phyloP scores from a whole-genome alignment of 2,888 invertebrate genomes.

The Hypomecis punctinalis region DNA sequence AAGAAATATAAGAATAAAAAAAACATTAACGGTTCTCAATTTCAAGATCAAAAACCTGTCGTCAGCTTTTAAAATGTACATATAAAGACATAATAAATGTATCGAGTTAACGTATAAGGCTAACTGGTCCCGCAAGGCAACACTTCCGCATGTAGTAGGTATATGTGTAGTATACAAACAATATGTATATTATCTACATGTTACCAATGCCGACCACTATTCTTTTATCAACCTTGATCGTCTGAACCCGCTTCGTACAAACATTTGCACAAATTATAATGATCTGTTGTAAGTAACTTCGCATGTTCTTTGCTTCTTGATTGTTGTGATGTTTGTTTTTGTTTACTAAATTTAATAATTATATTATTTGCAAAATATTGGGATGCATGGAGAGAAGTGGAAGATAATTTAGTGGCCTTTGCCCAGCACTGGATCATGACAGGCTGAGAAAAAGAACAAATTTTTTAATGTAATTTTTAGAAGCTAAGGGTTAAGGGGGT shows the following conservation, averaged over 20 bases:
- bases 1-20: conserved; percentile 17
- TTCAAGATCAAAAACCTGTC: conserved; percentile 49
- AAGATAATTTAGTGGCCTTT: too few relatives aligned
- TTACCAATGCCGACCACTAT: conserved; percentile 74
- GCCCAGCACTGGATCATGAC: too few relatives aligned
- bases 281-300: conserved; percentile 21
- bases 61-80: conserved; percentile 40
- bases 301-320: conserved; percentile 1
- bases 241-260: conserved; percentile 52
- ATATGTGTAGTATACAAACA: conserved; percentile 61
- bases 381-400: too few relatives aligned
- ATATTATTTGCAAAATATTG: too few relatives aligned
- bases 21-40: conserved; percentile 33
- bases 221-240: conserved; percentile 72
- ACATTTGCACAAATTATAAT: conserved; percentile 41
- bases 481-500: too few relatives aligned
- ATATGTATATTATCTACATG: conserved; percentile 52
- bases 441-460: too few relatives aligned
- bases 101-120: conserved; percentile 69
- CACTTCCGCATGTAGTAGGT: conserved; percentile 64
- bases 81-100: conserved; percentile 55
- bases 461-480: too few relatives aligned
- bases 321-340: background rate
- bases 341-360: too few relatives aligned
- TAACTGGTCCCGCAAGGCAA: conserved; percentile 65